phyloP scores from a whole-genome alignment of 2,113 vertebrate species.

The Podarcis cretensis region DNA sequence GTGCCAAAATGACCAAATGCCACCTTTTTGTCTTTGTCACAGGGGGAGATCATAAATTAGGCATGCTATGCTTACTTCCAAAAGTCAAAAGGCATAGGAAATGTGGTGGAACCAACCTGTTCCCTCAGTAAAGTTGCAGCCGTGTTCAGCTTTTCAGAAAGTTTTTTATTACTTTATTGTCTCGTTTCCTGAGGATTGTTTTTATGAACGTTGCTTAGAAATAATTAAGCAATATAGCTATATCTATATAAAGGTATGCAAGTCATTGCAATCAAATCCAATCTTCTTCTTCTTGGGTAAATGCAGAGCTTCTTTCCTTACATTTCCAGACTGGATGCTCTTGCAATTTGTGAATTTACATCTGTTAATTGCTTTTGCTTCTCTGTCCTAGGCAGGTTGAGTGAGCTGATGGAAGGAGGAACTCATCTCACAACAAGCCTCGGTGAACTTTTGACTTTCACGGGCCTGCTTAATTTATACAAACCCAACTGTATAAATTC shows the following conservation, averaged over 20 bases:
- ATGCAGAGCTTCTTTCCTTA: constrained; percentile 26
- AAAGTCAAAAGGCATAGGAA: constrained; percentile 19
- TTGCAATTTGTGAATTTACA: constrained; percentile 35
- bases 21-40: constrained; percentile 14
- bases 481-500: constrained; percentile 5
- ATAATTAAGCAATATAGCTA: not conserved
- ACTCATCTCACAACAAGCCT: not conserved
- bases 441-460: constrained; percentile 10
- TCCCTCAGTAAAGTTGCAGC: not conserved
- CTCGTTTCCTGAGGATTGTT: too few relatives aligned
- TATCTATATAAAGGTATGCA: constrained; percentile 2
- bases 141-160: too few relatives aligned
- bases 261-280: constrained; percentile 18
- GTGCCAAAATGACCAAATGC: not conserved
- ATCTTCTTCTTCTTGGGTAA: not conserved
- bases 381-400: not conserved
- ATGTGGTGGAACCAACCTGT: not conserved
- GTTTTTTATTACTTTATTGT: too few relatives aligned
- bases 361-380: constrained; percentile 37
- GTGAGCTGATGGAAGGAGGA: not conserved
- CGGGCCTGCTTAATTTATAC: constrained; percentile 21
- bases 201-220: too few relatives aligned
- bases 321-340: constrained; percentile 9
- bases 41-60: not conserved
- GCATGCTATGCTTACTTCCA: not conserved